Percentiles rank a stretch among this genome's conserved stretches.
phyloP scores from a whole-genome alignment of 2,888 invertebrate species.

The Cantharis rufa region DNA sequence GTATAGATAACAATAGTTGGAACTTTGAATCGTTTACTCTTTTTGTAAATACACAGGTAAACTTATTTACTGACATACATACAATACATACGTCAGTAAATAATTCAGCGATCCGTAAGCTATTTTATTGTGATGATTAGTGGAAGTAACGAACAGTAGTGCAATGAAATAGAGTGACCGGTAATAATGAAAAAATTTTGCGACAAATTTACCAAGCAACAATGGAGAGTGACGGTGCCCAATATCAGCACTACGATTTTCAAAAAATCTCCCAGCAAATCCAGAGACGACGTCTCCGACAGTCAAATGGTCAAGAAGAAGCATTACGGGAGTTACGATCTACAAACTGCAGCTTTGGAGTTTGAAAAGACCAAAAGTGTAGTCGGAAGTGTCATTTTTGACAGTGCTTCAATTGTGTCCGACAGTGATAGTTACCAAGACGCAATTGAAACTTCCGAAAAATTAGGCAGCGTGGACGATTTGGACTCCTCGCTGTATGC shows the following conservation, averaged over 20 bases:
- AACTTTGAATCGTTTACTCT: slow-evolving; percentile 13
- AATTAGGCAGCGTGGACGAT: slow-evolving; percentile 28
- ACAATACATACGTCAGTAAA: slow-evolving; percentile 18
- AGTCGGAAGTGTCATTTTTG: slow-evolving; percentile 25
- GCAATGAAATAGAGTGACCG: slow-evolving; percentile 13
- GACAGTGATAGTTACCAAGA: slow-evolving; percentile 43
- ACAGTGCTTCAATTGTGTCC: slow-evolving; percentile 36
- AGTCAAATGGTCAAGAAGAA: slow-evolving; percentile 16
- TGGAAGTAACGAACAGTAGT: background rate
- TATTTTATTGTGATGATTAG: background rate
- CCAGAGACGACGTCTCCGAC: slow-evolving; percentile 22
- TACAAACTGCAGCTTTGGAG: slow-evolving; percentile 49
- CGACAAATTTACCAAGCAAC: slow-evolving; percentile 51
- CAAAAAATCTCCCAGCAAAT: slow-evolving; percentile 39
- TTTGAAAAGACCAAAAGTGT: slow-evolving; percentile 38
- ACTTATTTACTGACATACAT: slow-evolving; percentile 23
- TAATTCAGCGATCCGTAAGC: slow-evolving; percentile 1
- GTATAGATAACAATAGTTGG: slow-evolving; percentile 6
- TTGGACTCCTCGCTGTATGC: slow-evolving; percentile 21
- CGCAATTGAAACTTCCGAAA: slow-evolving; percentile 39
- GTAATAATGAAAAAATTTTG: slow-evolving; percentile 53
- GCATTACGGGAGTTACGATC: slow-evolving; percentile 52
- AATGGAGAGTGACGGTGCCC: slow-evolving; percentile 53
- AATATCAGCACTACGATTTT: slow-evolving; percentile 47
- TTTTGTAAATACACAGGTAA: slow-evolving; percentile 8